phyloP scores from a whole-genome alignment of 2,888 invertebrate genomes.

The Eucera pruinosa region DNA sequence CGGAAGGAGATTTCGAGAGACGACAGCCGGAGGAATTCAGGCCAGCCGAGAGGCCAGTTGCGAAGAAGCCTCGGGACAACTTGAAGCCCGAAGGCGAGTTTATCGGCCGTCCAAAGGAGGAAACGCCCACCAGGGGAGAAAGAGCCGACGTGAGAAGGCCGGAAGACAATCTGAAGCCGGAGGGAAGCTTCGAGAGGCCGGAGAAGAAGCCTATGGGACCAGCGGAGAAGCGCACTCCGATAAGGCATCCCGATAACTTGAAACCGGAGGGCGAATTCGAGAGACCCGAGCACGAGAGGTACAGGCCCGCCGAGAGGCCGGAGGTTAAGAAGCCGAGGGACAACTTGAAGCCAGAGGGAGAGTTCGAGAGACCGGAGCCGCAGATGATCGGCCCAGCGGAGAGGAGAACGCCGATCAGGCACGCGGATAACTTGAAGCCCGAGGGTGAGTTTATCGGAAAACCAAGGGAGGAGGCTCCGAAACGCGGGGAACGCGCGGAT shows the following conservation, averaged over 20 bases:
- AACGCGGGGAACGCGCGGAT: constrained; percentile 80
- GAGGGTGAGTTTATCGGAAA: constrained; percentile 85
- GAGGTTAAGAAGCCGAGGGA: constrained; percentile 82
- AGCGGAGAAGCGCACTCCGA: too few species aligned
- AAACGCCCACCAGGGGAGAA: constrained; percentile 76
- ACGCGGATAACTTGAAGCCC: constrained; percentile 83
- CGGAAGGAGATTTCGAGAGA: constrained; percentile 85
- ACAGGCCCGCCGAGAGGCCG: constrained; percentile 83
- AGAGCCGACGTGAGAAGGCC: constrained; percentile 83
- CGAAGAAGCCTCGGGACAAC: constrained; percentile 79
- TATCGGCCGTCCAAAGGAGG: constrained; percentile 82
- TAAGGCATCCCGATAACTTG: constrained; percentile 83
- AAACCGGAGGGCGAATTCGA: constrained; percentile 86
- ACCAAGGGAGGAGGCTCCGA: constrained; percentile 80
- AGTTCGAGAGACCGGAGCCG: constrained; percentile 81
- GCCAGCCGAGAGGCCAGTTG: constrained; percentile 82
- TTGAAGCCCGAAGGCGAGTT: constrained; percentile 82
- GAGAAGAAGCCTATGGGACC: constrained; percentile 73
- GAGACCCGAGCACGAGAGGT: constrained; percentile 84
- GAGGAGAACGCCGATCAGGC: constrained; percentile 81
- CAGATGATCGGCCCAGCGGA: constrained; percentile 84
- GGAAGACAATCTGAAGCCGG: constrained; percentile 86
- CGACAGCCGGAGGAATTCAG: constrained; percentile 82
- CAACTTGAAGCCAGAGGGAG: constrained; percentile 83
- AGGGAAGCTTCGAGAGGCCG: constrained; percentile 80